Percentiles rank a stretch among this genome's conserved stretches.
These are phyloP conservation scores for Meriones psammophilus DNA, from an alignment of 2,797 vertebrate species.

Conservation along the genomic window DNA sequence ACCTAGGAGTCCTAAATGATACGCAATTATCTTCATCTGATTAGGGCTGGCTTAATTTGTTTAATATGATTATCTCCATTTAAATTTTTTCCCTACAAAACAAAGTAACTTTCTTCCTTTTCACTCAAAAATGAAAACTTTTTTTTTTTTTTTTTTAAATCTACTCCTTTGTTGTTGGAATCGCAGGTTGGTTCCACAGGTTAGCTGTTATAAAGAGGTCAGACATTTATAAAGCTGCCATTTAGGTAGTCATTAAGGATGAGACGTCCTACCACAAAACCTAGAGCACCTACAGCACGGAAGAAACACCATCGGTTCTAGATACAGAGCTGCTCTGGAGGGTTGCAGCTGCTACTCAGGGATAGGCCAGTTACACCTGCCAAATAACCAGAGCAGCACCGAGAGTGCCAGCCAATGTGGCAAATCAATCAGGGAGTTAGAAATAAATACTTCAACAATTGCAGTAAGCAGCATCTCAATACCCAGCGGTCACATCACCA, in stretches of 20 bases:
- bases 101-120: neutral
- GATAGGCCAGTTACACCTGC: slow-evolving; percentile 42
- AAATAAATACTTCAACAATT: slow-evolving; percentile 77
- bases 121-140: neutral
- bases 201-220: neutral
- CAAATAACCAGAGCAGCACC: slow-evolving; percentile 68
- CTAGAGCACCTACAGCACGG: neutral
- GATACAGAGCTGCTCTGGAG: slow-evolving; percentile 78
- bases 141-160: too few relatives aligned
- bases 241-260: neutral
- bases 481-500: slow-evolving; percentile 5
- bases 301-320: neutral
- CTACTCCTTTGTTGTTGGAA: neutral
- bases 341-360: slow-evolving; percentile 40
- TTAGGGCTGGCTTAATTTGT: neutral
- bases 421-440: slow-evolving; percentile 32
- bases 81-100: neutral
- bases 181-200: neutral
- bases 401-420: neutral
- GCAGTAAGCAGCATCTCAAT: slow-evolving; percentile 69
- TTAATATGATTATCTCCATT: neutral
- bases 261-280: neutral
- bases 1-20: neutral
- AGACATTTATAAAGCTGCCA: neutral
- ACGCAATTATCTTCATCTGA: neutral